Evolutionary conservation across 2,113 vertebrate species (phyloP).

Genomic region (Cavia aperea): DNA sequence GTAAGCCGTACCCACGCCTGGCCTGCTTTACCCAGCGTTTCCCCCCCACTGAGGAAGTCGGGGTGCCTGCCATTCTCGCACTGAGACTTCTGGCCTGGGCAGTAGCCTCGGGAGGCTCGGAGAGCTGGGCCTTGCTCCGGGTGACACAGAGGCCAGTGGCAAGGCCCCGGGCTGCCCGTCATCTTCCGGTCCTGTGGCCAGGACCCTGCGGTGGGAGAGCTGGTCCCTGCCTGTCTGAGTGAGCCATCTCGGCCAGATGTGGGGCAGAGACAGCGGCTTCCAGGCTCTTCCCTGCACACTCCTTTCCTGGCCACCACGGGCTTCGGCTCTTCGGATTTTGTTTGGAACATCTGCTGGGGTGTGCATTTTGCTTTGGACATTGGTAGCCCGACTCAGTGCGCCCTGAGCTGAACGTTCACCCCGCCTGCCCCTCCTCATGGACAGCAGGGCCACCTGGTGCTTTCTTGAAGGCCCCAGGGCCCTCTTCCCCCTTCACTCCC

Average conservation of each 20-base stretch:
- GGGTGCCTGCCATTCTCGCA: background rate
- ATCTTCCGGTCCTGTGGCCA: background rate
- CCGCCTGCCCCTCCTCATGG: background rate
- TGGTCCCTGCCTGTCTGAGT: background rate
- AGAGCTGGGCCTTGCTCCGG: background rate
- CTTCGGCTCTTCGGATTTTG: accelerated
- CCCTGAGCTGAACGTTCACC: background rate
- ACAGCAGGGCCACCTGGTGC: background rate
- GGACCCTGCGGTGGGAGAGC: background rate
- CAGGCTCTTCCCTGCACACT: accelerated
- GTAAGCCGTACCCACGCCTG: accelerated
- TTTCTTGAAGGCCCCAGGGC: background rate
- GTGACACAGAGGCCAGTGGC: background rate
- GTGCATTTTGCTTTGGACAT: background rate
- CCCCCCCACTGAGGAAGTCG: background rate
- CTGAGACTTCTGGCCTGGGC: accelerated
- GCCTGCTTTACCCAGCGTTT: accelerated
- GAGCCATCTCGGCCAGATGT: accelerated
- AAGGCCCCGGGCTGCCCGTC: accelerated
- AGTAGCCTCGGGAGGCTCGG: background rate
- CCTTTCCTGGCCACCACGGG: accelerated
- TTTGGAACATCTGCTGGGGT: background rate
- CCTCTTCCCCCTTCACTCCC: background rate
- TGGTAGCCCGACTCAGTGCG: accelerated
- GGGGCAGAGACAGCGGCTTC: background rate